phyloP scores from a whole-genome alignment of 2,113 vertebrate genomes.

The Anthoscopus minutus region DNA sequence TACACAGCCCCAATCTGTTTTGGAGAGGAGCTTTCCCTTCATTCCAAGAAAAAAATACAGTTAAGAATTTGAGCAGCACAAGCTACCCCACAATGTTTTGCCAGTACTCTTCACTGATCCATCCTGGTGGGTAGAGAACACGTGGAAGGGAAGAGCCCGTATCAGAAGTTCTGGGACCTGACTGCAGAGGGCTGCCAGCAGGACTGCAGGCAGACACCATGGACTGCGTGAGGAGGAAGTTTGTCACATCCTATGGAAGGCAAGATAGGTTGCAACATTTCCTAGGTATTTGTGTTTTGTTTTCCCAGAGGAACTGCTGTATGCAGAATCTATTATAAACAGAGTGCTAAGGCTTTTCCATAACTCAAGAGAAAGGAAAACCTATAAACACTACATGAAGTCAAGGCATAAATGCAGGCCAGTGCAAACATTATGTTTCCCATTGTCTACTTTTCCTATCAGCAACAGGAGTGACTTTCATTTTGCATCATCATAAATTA shows the following conservation, averaged over 20 bases:
- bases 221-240: neutral
- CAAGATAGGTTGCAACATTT: neutral
- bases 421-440: neutral
- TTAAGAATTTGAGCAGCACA: neutral
- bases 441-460: neutral
- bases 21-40: neutral
- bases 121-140: neutral
- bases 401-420: neutral
- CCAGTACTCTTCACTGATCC: neutral
- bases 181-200: neutral
- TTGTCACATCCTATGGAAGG: slow-evolving; percentile 1
- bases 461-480: neutral
- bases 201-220: neutral
- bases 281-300: neutral
- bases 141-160: neutral
- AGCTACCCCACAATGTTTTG: neutral
- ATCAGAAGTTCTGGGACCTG: neutral
- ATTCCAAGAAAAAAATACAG: neutral
- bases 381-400: neutral
- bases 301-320: neutral
- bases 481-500: neutral
- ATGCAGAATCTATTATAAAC: slow-evolving; percentile 5
- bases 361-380: neutral
- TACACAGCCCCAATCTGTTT: neutral
- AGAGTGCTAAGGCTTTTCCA: neutral